phyloP scores from a whole-genome alignment of 2,113 vertebrate species.

The Centropus unirufus region DNA sequence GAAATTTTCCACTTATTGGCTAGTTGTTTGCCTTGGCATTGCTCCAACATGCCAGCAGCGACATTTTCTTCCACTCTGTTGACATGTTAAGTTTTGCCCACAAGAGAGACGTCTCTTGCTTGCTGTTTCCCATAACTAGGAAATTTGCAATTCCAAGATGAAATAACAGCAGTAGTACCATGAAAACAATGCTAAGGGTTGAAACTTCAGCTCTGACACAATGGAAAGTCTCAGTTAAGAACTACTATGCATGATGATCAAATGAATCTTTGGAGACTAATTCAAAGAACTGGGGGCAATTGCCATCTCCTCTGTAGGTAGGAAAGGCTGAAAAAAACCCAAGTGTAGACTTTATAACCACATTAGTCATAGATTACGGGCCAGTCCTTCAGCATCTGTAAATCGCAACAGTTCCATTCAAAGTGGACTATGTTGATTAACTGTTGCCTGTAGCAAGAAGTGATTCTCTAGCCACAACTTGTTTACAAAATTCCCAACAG shows the following conservation, averaged over 20 bases:
- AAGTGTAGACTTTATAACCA: neutral
- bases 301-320: neutral
- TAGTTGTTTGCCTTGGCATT: neutral
- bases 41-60: neutral
- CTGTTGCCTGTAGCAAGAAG: neutral
- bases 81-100: neutral
- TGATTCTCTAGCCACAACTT: neutral
- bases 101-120: neutral
- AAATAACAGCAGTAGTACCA: neutral
- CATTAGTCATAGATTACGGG: accelerated
- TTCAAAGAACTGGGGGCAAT: neutral
- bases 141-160: neutral
- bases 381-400: neutral
- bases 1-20: neutral
- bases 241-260: neutral
- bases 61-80: neutral
- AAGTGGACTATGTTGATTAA: neutral
- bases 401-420: neutral
- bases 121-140: neutral
- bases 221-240: neutral
- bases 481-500: neutral
- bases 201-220: neutral
- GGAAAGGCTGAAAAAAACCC: neutral
- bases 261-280: neutral
- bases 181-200: neutral